Conservation (phyloP, 1,140 invertebrate genomes). For the Nasonia giraulti region DNA sequence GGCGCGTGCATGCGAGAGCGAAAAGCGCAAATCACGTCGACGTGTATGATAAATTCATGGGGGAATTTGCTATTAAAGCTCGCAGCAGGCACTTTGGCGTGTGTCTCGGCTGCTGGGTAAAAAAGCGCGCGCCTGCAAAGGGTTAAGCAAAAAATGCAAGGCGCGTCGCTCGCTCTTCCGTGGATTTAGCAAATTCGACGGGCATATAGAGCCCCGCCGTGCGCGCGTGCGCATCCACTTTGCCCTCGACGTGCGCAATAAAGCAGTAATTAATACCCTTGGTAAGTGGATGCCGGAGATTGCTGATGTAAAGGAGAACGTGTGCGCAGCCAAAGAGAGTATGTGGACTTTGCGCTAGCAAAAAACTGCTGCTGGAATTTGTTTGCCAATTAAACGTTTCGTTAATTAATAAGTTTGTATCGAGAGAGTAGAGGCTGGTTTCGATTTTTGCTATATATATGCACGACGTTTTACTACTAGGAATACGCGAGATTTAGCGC, state of each 20-base stretch:
- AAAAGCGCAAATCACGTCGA: constrained; percentile 34
- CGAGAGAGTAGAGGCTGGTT: too few relatives aligned
- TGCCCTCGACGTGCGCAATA: constrained; percentile 48
- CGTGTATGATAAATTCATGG: constrained; percentile 31
- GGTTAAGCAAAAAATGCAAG: constrained; percentile 22
- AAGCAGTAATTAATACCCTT: constrained; percentile 59
- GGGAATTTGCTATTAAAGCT: constrained; percentile 28
- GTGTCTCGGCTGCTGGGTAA: background rate
- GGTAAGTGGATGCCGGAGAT: constrained; percentile 53
- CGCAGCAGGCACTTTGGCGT: background rate
- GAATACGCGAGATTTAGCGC: background rate
- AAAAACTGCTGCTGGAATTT: background rate
- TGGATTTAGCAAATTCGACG: constrained; percentile 38
- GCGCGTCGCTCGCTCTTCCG: background rate
- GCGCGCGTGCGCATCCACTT: constrained; percentile 37
- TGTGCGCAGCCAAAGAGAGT: too few relatives aligned
- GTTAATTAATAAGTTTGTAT: too few relatives aligned
- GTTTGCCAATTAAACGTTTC: background rate
- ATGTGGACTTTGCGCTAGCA: too few relatives aligned
- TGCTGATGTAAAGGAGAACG: background rate
- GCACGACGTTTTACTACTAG: background rate
- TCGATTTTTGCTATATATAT: too few relatives aligned
- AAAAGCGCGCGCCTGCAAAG: constrained; percentile 3
- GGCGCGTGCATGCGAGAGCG: background rate
- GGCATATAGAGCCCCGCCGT: background rate